These are phyloP conservation scores for Brachionus rubens DNA, from an alignment of 1,140 invertebrate species.

Conservation along the genomic window DNA sequence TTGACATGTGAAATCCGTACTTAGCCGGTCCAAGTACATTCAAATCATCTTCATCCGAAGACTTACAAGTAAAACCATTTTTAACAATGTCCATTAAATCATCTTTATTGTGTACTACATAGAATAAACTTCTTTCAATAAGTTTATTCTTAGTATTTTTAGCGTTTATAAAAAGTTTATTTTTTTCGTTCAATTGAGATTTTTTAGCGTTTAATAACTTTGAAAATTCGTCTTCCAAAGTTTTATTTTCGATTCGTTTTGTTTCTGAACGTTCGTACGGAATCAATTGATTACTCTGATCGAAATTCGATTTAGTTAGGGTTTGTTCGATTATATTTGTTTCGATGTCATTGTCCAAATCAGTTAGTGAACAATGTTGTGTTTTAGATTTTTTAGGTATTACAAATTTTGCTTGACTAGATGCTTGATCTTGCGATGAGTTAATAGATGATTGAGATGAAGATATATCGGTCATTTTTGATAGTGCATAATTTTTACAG, in stretches of 20 bases:
- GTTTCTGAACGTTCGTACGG: background rate
- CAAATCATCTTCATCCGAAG: background rate
- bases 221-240: background rate
- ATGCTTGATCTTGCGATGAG: background rate
- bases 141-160: background rate
- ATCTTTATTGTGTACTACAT: background rate
- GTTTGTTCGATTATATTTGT: background rate
- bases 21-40: background rate
- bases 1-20: slow-evolving; percentile 22
- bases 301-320: background rate
- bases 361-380: background rate
- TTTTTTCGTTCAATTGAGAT: background rate
- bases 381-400: slow-evolving; percentile 9
- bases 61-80: slow-evolving; percentile 14
- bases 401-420: slow-evolving; percentile 6
- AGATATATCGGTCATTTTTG: slow-evolving; percentile 16
- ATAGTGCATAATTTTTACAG: background rate
- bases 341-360: background rate
- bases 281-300: background rate
- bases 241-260: background rate
- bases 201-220: background rate
- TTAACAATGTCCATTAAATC: slow-evolving; percentile 2
- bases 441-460: slow-evolving; percentile 8
- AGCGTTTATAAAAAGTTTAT: background rate
- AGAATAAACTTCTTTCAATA: background rate